A percentile compares a stretch with the other conserved stretches of the same genome.
phyloP scores from a whole-genome alignment of 2,113 vertebrate genomes.

The Carassius carassius region DNA sequence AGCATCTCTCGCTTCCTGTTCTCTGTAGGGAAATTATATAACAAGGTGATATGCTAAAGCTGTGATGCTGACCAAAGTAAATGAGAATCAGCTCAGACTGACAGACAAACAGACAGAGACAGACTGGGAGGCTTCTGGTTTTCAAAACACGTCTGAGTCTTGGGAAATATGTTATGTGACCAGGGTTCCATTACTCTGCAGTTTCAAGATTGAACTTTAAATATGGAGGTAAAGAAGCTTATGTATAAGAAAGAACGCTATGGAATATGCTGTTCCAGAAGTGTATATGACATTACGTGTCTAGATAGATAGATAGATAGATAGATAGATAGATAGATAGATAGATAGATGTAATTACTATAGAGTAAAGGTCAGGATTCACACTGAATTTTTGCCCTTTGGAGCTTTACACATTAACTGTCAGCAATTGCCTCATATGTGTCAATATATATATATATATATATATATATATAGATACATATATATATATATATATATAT shows the following conservation, averaged over 20 bases:
- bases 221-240: neutral
- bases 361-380: neutral
- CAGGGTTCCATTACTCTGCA: neutral
- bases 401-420: neutral
- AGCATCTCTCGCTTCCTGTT: neutral
- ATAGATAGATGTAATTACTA: neutral
- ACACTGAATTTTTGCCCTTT: neutral
- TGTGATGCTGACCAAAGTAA: conserved; percentile 25
- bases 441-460: neutral
- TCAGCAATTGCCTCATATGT: neutral
- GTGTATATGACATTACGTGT: neutral
- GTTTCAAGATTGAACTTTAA: conserved; percentile 15
- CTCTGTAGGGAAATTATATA: conserved; percentile 31
- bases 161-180: conserved; percentile 24
- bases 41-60: conserved; percentile 10
- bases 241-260: neutral
- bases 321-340: too few relatives aligned
- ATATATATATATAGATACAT: neutral
- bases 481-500: neutral
- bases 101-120: conserved; percentile 11
- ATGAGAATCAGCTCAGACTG: conserved; percentile 37
- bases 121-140: conserved; percentile 18
- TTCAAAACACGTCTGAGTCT: conserved; percentile 33
- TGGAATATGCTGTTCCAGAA: neutral
- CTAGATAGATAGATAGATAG: neutral